These are phyloP conservation scores for Threskiornis aethiopicus DNA, from an alignment of 2,797 vertebrate species.

Conservation along the genomic window DNA sequence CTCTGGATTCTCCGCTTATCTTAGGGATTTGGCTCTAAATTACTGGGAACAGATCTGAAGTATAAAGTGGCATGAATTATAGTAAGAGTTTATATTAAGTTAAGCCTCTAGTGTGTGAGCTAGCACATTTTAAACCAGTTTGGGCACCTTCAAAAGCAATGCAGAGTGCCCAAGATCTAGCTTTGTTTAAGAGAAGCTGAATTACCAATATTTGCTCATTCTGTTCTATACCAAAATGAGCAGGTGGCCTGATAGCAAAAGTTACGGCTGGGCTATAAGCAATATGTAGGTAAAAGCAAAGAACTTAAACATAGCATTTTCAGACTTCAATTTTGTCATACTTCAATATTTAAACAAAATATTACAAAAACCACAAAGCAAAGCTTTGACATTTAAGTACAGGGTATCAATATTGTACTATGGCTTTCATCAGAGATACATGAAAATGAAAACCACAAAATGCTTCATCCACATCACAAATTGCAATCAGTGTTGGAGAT, in stretches of 20 bases:
- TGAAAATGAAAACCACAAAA: not conserved
- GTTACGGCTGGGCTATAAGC: not conserved
- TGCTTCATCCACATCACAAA: not conserved
- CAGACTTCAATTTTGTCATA: not conserved
- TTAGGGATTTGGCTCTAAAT: not conserved
- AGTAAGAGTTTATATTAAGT: not conserved
- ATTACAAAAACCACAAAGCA: not conserved
- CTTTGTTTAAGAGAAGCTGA: not conserved
- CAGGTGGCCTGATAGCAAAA: not conserved
- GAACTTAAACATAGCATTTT: slow-evolving; percentile 51
- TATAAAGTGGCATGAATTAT: not conserved
- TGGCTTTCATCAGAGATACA: not conserved
- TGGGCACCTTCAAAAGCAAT: accelerated
- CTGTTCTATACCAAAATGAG: not conserved
- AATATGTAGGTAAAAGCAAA: not conserved
- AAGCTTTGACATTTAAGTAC: slow-evolving; percentile 64
- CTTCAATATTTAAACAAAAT: slow-evolving; percentile 49
- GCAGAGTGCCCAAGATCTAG: not conserved
- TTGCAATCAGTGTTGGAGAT: not conserved
- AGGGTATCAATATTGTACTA: slow-evolving; percentile 9
- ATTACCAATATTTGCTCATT: not conserved
- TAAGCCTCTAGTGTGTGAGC: not conserved
- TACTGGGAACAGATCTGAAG: not conserved
- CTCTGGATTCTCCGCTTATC: not conserved
- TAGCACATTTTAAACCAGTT: not conserved